phyloP scores from a whole-genome alignment of 2,888 invertebrate genomes.

The Ophion ventricosus region DNA sequence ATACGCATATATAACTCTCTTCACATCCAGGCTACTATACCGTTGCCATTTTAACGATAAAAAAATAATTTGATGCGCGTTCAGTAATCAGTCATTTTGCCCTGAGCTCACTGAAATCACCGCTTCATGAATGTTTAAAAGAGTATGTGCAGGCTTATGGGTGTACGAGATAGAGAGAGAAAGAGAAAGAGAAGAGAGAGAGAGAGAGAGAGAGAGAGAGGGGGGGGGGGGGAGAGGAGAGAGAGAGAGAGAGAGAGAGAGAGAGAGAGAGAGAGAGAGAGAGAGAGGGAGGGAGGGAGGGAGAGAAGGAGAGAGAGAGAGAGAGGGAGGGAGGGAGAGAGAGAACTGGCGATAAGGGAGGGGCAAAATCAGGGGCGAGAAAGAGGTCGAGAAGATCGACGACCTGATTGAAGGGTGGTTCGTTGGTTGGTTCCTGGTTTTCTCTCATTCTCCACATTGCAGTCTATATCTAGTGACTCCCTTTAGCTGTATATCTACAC shows the following conservation, averaged over 20 bases:
- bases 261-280: slow-evolving; percentile 25
- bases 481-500: slow-evolving; percentile 18
- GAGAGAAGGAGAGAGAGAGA: background rate
- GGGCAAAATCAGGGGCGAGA: slow-evolving; percentile 28
- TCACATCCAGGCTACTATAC: no score
- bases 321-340: slow-evolving; percentile 25
- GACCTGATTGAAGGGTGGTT: slow-evolving; percentile 62
- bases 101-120: background rate
- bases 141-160: no score
- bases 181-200: background rate
- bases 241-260: slow-evolving; percentile 26
- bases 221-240: slow-evolving; percentile 1
- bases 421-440: slow-evolving; percentile 43
- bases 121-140: no score
- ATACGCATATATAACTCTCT: no score
- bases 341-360: slow-evolving; percentile 4
- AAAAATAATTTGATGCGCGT: no score
- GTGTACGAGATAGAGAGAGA: background rate
- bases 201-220: slow-evolving; percentile 9
- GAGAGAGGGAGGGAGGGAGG: background rate
- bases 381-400: slow-evolving; percentile 56
- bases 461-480: slow-evolving; percentile 29
- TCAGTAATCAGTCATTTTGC: background rate
- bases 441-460: slow-evolving; percentile 19
- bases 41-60: no score